Evolutionary conservation across 1,140 invertebrate genomes (phyloP), one percentile per base, ranked within the genome.

Genomic region (Drosophila bifasciata): DNA sequence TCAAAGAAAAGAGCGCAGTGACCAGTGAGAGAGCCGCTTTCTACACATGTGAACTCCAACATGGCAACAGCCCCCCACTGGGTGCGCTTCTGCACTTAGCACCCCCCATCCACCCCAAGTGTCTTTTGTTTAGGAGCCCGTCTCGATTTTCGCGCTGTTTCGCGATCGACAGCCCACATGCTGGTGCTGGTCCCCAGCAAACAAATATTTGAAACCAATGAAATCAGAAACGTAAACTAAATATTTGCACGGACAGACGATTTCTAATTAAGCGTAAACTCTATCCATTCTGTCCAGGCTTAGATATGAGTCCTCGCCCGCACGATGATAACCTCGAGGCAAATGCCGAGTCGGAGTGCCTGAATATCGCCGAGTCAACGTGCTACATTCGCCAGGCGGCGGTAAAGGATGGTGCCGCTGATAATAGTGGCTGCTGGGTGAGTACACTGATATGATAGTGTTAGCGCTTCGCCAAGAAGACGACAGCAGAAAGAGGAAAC

Each of bases 291-390:
- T 36, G 32, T 36, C 8, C 16, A 74, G 71, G 41, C 48, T 44
- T 44, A 6, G 39, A 44, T 25, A 81, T 81, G 79, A 83, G 50
- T 67, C 79, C 79, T 39, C 74, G 79, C 36, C 79, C 79, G 5
- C 74, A 66, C 21, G 79, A 81, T 41, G 79, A 81, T 41, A 55
- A 43, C 21, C 67, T 80, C 17, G 57, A 32, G 15, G 39, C 44
- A 17, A 16, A 52, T 11, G n/a, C 23, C 3, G 57, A 73, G 16
- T 17, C 55, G 8, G 51, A 76, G 8, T 36, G 32, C 32, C 15
- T 79, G 4, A 46, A 49, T 36, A 32, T 48, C 7, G 79, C 59
- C 4, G 21, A 49, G 21, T 49, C 76, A 25, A 74, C 41, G 28
- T 62, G 78, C 46, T 83, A 73, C 21, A 50, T 68, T 25, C 58